These are phyloP conservation scores for Frankliniella fusca DNA, from an alignment of 2,888 invertebrate species.

Conservation along the genomic window DNA sequence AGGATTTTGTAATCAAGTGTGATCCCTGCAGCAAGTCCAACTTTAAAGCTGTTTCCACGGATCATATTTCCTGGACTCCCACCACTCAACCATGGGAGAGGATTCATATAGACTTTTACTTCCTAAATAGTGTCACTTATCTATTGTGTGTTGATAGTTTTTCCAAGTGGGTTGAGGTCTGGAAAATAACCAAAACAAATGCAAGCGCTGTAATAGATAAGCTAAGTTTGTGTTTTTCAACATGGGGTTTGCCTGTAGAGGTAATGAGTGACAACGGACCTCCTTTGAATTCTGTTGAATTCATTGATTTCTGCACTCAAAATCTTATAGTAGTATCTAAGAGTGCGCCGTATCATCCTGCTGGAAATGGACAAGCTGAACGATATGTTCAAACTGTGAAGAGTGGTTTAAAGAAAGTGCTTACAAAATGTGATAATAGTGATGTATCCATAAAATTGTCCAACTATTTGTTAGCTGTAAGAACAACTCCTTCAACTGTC, in stretches of 20 bases:
- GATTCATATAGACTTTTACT: slow-evolving; percentile 28
- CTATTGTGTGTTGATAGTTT: slow-evolving; percentile 32
- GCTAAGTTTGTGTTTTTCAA: background rate
- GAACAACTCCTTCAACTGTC: no score
- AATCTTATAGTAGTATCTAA: slow-evolving; percentile 32
- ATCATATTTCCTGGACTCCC: no score
- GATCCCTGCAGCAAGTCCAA: slow-evolving; percentile 35
- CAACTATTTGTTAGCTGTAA: no score
- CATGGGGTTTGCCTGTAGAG: slow-evolving; percentile 34
- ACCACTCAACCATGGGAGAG: slow-evolving; percentile 14
- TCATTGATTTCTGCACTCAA: slow-evolving; percentile 32
- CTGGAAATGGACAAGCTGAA: slow-evolving; percentile 34
- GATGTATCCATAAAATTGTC: no score
- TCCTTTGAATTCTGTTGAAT: slow-evolving; percentile 35
- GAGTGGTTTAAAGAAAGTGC: slow-evolving; percentile 7
- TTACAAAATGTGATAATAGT: background rate
- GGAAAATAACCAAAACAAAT: slow-evolving; percentile 28
- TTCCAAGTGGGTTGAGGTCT: slow-evolving; percentile 34
- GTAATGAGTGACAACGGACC: slow-evolving; percentile 37
- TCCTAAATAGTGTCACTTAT: slow-evolving; percentile 9
- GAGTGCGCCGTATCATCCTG: slow-evolving; percentile 35
- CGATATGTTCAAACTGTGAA: slow-evolving; percentile 32
- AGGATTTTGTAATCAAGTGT: no score
- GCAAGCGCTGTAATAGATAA: background rate
- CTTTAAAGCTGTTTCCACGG: no score